Conservation (phyloP, 2,797 vertebrate species). For the Sebastes hubbsi region DNA sequence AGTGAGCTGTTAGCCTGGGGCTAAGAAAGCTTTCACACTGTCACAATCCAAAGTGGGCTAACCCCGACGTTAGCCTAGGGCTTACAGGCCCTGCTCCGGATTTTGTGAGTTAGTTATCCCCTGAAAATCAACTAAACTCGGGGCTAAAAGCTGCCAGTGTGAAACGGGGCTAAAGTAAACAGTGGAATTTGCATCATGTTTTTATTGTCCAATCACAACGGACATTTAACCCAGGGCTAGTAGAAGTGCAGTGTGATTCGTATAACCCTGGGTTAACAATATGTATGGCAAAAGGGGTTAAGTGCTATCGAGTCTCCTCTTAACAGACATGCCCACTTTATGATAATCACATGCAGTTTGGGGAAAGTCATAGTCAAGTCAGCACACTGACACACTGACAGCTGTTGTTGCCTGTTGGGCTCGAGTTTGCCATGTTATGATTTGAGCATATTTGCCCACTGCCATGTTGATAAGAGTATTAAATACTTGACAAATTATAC, state of each 20-base stretch:
- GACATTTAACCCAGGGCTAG: neutral
- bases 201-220: neutral
- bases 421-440: too few species aligned
- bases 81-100: neutral
- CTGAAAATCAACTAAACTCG: neutral
- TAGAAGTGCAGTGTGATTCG: neutral
- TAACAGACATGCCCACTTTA: too few species aligned
- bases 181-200: neutral
- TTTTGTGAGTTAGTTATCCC: too few species aligned
- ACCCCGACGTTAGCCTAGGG: neutral
- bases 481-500: too few species aligned
- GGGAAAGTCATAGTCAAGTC: too few species aligned
- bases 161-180: neutral
- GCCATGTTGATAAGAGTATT: too few species aligned
- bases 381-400: too few species aligned
- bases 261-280: neutral
- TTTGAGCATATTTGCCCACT: too few species aligned
- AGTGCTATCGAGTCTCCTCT: neutral
- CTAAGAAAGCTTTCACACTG: neutral
- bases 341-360: too few species aligned
- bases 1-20: neutral
- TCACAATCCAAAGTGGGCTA: neutral
- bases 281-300: neutral
- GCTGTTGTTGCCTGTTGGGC: too few species aligned
- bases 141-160: neutral